phyloP scores from a whole-genome alignment of 2,797 vertebrate genomes.

The Spinus olivaceus region DNA sequence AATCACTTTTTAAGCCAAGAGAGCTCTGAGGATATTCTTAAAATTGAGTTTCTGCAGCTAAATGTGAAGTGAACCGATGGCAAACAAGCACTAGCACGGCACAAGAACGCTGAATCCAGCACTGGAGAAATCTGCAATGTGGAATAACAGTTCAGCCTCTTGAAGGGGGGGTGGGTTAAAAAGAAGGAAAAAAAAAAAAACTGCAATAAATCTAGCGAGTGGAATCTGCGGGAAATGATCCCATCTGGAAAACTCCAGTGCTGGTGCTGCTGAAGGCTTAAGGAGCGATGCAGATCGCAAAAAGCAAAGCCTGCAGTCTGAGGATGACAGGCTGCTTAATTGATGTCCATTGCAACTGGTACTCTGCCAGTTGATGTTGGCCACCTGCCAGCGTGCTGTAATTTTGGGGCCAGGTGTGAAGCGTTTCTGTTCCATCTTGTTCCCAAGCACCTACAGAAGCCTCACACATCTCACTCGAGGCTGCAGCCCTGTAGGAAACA shows the following conservation, averaged over 20 bases:
- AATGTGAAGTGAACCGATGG: background rate
- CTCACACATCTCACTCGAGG: slow-evolving; percentile 70
- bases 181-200: background rate
- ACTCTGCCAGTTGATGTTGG: slow-evolving; percentile 81
- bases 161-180: background rate
- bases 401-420: slow-evolving; percentile 83
- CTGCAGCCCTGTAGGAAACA: slow-evolving; percentile 77
- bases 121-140: slow-evolving; percentile 60
- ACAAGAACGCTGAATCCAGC: slow-evolving; percentile 48
- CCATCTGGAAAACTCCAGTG: slow-evolving; percentile 76
- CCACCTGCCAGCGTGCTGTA: slow-evolving; percentile 77
- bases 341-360: slow-evolving; percentile 83
- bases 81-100: slow-evolving; percentile 25
- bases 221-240: slow-evolving; percentile 73
- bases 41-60: slow-evolving; percentile 11
- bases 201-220: slow-evolving; percentile 70
- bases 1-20: slow-evolving; percentile 18
- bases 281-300: slow-evolving; percentile 58
- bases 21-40: background rate
- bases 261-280: slow-evolving; percentile 69
- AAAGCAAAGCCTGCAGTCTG: slow-evolving; percentile 72
- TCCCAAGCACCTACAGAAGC: slow-evolving; percentile 78
- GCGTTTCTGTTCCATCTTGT: slow-evolving; percentile 82
- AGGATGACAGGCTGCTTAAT: slow-evolving; percentile 80
- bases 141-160: slow-evolving; percentile 63